Base-by-base conservation (phyloP, 2,797 vertebrate genomes). In the Eidolon dupreanum region DNA sequence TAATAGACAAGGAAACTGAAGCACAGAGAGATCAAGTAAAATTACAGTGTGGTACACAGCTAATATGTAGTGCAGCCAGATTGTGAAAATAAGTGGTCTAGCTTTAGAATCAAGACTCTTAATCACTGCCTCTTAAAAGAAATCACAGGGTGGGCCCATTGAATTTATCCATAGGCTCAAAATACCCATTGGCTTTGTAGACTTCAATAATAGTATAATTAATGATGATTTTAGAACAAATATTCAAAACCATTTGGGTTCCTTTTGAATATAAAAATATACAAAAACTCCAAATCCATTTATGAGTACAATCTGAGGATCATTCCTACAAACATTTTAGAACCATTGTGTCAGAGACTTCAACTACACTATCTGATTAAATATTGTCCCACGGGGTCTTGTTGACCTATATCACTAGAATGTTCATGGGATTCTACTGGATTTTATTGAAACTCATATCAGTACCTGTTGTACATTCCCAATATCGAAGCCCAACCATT, bases 141-240 rank as follows among this genome's bases (percentile, higher is more conserved):
- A 78, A 94, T 84, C 51, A 79, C 24, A 65, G 28, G 12, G 19
- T 90, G 33, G 38, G 2, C 2, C 31, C 73, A 81, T 0, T 91
- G 41, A 13, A 68, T 87, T 93, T 97, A 74, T 53, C n/a, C 59
- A 79, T 70, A 75, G 38, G 5, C 19, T 94, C 33, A 87, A 90
- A 96, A 84, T 84, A 46, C 19, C 53, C 65, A 59, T 12, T 90
- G 28, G 36, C 24, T 84, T 33, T 95, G 57, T 71, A 84, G 49
- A 65, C 70, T 38, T 95, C 66, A 53, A 16, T 94, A 49, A 51
- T 3, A 65, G 16, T 75, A 38, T 53, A 92, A 82, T 53, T 89
- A 85, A 41, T 81, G 46, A 78, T 87, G 20, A 86, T 51, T 75
- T 87, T 77, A 82, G 33, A 77, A 71, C 17, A 92, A 10, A 92